These are phyloP conservation scores for Vipera ursinii DNA, from an alignment of 2,797 vertebrate species.

Conservation along the genomic window DNA sequence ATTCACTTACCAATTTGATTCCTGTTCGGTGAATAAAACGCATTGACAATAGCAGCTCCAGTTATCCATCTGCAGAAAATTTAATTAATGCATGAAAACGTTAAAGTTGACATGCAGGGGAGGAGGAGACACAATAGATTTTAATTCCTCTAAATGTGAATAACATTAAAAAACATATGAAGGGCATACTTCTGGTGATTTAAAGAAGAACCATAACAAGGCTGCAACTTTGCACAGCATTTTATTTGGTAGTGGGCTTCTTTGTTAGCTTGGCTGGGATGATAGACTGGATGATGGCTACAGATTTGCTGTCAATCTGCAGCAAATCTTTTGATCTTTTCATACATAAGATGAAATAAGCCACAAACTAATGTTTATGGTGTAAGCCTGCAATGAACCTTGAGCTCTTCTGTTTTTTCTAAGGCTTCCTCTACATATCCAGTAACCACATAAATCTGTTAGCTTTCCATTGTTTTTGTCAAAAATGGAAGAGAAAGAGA, in stretches of 20 bases:
- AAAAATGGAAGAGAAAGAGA: neutral
- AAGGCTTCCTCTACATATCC: neutral
- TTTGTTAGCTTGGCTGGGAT: neutral
- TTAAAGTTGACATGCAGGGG: neutral
- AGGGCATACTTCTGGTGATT: neutral
- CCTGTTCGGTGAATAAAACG: slow-evolving; percentile 91
- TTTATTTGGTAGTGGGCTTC: neutral
- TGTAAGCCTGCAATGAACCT: neutral
- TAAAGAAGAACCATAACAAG: neutral
- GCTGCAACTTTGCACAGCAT: neutral
- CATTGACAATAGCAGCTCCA: slow-evolving; percentile 93
- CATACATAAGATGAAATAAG: neutral
- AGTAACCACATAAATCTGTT: neutral
- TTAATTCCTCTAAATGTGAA: neutral
- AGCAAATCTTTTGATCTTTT: neutral
- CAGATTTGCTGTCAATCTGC: neutral
- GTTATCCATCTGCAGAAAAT: slow-evolving; percentile 87
- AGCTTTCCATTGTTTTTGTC: neutral
- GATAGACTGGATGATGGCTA: neutral
- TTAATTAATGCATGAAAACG: neutral
- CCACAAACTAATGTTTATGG: neutral
- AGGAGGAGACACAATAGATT: neutral
- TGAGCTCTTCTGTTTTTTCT: neutral
- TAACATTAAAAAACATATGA: neutral
- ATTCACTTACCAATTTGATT: slow-evolving; percentile 91